Evolutionary conservation across 2,113 vertebrate species (phyloP).

Genomic region (Eurypyga helias): DNA sequence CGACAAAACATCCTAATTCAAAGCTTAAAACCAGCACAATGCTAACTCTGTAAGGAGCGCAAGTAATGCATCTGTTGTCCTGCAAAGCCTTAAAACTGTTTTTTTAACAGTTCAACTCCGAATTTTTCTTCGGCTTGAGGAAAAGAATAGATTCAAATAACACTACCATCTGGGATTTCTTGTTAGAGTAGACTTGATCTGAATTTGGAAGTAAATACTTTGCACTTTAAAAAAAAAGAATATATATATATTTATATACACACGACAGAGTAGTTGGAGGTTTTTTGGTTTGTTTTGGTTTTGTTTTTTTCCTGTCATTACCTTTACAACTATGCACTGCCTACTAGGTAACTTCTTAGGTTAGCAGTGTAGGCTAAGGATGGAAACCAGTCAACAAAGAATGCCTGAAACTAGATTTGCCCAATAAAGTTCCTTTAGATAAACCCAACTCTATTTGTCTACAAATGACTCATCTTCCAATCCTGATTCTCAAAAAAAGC

Average conservation of each 20-base stretch:
- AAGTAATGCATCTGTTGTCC: not conserved
- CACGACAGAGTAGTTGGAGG: not conserved
- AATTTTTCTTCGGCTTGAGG: not conserved
- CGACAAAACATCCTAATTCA: not conserved
- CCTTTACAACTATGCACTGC: not conserved
- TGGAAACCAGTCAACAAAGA: not conserved
- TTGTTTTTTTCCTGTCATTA: not conserved
- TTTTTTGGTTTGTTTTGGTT: not conserved
- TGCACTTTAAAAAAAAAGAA: not conserved
- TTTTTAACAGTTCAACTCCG: not conserved
- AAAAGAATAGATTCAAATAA: not conserved
- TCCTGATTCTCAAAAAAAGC: not conserved
- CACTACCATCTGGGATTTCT: not conserved
- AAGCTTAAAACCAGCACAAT: not conserved
- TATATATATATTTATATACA: too few species aligned
- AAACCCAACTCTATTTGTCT: not conserved
- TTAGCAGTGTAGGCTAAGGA: not conserved
- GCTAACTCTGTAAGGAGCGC: not conserved
- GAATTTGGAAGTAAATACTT: not conserved
- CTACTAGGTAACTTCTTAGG: not conserved
- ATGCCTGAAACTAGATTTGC: not conserved
- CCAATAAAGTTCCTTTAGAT: not conserved
- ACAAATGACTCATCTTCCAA: not conserved
- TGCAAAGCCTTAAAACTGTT: not conserved
- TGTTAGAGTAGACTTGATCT: not conserved